These are phyloP conservation scores for Neofelis nebulosa DNA, from an alignment of 2,113 vertebrate genomes.

Conservation along the genomic window DNA sequence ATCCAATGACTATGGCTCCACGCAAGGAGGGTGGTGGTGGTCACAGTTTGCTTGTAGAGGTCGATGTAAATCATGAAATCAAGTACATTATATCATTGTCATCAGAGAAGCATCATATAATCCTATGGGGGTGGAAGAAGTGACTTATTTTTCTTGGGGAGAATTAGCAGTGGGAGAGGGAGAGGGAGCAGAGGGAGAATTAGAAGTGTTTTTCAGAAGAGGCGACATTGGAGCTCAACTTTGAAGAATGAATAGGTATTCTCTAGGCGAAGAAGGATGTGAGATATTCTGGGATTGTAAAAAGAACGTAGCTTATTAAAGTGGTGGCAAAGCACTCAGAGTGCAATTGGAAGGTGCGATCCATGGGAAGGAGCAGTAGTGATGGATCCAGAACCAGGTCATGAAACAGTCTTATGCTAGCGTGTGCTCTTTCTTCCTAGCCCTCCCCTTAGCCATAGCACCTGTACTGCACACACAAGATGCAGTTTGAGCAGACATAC, in stretches of 20 bases:
- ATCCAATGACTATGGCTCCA: not conserved
- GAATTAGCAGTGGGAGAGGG: too few species aligned
- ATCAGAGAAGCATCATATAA: not conserved
- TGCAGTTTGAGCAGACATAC: not conserved
- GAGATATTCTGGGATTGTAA: not conserved
- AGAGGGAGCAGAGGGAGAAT: not conserved
- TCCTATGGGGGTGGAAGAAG: not conserved
- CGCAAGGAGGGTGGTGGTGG: not conserved
- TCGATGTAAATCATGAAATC: not conserved
- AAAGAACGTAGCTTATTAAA: not conserved
- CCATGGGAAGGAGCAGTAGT: too few species aligned
- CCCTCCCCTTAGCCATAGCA: not conserved
- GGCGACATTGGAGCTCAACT: not conserved
- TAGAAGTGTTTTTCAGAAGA: constrained; percentile 8
- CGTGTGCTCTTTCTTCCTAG: not conserved
- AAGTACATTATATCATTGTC: not conserved
- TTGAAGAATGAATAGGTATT: constrained; percentile 26
- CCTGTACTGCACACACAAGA: not conserved
- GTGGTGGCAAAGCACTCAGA: not conserved
- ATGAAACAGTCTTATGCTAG: not conserved
- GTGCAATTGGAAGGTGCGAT: not conserved
- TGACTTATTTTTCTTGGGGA: not conserved
- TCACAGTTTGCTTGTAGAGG: not conserved
- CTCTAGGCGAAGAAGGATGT: not conserved
- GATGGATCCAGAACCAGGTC: not conserved